These are phyloP conservation scores for Dolomedes plantarius DNA, from an alignment of 2,888 invertebrate genomes.

Conservation along the genomic window DNA sequence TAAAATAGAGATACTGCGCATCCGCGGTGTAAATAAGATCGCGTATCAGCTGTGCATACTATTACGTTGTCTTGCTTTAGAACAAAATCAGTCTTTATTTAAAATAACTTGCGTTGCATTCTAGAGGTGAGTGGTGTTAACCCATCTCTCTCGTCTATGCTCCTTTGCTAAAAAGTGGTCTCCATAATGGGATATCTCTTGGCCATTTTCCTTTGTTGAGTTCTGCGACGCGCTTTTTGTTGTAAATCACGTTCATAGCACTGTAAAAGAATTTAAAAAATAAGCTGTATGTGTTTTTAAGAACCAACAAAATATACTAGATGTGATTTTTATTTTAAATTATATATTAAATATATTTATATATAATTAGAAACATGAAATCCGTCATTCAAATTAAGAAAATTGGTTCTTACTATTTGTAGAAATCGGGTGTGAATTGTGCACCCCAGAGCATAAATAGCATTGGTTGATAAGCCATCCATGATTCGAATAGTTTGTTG, in stretches of 20 bases:
- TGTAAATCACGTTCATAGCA: constrained; percentile 45
- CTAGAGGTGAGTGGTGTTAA: no score
- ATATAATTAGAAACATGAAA: no score
- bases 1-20: no score
- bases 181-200: constrained; percentile 58
- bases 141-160: not conserved
- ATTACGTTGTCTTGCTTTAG: no score
- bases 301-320: no score
- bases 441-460: constrained; percentile 44
- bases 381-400: no score
- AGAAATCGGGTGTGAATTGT: constrained; percentile 47
- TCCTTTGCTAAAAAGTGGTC: constrained; percentile 26
- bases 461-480: constrained; percentile 63
- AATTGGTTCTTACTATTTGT: constrained; percentile 56
- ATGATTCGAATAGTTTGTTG: constrained; percentile 54
- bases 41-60: no score
- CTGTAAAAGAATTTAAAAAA: constrained; percentile 34
- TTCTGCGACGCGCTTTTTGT: constrained; percentile 34
- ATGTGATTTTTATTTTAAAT: no score
- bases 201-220: constrained; percentile 62
- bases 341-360: no score
- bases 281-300: not conserved
- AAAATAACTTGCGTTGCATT: no score
- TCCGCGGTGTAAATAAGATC: no score
- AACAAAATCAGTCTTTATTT: no score